Evolutionary conservation across 2,888 invertebrate species (phyloP).

Genomic region (Tenthredo amoena): DNA sequence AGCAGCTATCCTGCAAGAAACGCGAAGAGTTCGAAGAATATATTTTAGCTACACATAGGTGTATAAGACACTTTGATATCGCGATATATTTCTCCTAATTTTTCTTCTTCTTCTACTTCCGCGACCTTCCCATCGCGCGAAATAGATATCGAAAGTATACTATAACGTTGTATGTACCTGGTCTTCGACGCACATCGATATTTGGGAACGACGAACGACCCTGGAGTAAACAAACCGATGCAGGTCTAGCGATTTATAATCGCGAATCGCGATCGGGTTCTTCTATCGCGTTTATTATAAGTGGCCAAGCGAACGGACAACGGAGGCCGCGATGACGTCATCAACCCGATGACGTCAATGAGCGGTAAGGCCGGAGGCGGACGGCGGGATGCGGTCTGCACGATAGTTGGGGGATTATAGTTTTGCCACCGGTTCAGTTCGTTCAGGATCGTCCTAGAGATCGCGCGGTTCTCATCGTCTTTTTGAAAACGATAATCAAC

Average conservation of each 20-base stretch:
- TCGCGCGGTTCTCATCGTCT: neutral
- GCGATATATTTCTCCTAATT: neutral
- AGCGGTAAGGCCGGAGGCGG: conserved; percentile 51
- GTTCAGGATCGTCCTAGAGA: conserved; percentile 62
- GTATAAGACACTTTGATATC: neutral
- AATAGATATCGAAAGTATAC: neutral
- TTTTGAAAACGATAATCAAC: neutral
- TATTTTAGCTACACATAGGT: neutral
- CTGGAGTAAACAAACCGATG: neutral
- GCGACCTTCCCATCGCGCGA: neutral
- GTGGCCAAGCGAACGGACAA: conserved; percentile 48
- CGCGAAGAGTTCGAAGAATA: neutral
- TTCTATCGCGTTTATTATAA: conserved; percentile 5
- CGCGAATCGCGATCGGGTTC: neutral
- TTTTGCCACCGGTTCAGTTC: conserved; percentile 61
- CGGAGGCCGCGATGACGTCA: conserved; percentile 49
- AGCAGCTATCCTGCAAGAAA: neutral
- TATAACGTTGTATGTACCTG: too few relatives aligned
- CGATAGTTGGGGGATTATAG: conserved; percentile 56
- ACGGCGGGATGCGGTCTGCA: conserved; percentile 58
- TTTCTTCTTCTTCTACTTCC: neutral
- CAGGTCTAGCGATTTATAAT: neutral
- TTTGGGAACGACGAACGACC: neutral
- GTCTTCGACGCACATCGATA: conserved; percentile 11
- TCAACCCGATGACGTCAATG: conserved; percentile 48